Percentiles rank a stretch among this genome's conserved stretches.
Evolutionary conservation across 2,888 invertebrate genomes (phyloP).

Genomic region (Venusia cambrica): DNA sequence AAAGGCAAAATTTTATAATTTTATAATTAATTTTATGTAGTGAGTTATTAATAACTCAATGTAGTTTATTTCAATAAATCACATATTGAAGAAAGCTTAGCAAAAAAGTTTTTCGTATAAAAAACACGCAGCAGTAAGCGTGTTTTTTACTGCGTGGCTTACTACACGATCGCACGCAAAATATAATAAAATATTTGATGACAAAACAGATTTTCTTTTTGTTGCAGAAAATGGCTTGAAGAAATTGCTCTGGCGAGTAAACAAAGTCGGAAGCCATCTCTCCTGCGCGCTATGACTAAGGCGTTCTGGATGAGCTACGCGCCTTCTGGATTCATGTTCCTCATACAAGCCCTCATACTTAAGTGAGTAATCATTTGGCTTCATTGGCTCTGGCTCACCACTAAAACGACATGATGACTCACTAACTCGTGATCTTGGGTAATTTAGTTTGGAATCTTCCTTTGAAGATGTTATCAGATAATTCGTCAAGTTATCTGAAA

Average conservation of each 20-base stretch:
- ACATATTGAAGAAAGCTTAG: too few relatives aligned
- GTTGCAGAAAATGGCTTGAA: conserved; percentile 84
- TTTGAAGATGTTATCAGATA: too few relatives aligned
- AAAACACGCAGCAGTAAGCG: too few relatives aligned
- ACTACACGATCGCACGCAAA: background rate
- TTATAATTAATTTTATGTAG: too few relatives aligned
- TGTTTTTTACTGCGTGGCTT: too few relatives aligned
- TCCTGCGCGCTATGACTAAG: conserved; percentile 83
- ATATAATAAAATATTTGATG: conserved; percentile 1
- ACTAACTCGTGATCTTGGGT: background rate
- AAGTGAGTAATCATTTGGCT: conserved; percentile 55
- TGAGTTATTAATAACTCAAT: too few relatives aligned
- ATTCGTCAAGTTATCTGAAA: too few relatives aligned
- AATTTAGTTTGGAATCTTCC: conserved; percentile 1
- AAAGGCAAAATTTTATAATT: too few relatives aligned
- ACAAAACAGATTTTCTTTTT: conserved; percentile 13
- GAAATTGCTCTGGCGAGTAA: conserved; percentile 81
- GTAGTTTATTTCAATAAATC: too few relatives aligned
- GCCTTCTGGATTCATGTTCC: conserved; percentile 82
- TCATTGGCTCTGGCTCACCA: conserved; percentile 34
- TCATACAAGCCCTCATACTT: conserved; percentile 79
- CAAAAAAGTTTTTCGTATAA: too few relatives aligned
- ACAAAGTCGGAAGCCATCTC: conserved; percentile 81
- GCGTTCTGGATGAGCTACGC: conserved; percentile 86
- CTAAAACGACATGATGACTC: conserved; percentile 33